Evolutionary conservation across 2,797 vertebrate species (phyloP).

Genomic region (Tokudaia muenninki): DNA sequence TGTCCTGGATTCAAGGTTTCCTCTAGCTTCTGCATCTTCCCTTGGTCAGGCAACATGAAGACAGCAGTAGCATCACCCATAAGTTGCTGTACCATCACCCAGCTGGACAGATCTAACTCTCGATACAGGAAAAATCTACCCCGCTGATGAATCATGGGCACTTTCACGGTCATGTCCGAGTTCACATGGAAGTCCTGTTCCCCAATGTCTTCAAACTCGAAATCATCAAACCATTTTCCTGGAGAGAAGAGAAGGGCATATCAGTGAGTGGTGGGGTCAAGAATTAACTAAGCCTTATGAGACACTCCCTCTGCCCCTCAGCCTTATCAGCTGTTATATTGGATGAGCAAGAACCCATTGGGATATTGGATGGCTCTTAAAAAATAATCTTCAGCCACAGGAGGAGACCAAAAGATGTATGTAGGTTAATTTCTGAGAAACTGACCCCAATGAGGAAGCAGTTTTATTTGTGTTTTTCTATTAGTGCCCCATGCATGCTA

Average conservation of each 20-base stretch:
- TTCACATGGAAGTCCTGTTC: slow-evolving; percentile 91
- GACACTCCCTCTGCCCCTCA: not conserved
- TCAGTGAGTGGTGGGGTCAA: not conserved
- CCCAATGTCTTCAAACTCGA: slow-evolving; percentile 64
- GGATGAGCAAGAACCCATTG: too few relatives aligned
- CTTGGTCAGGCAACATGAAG: slow-evolving; percentile 92
- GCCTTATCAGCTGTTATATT: not conserved
- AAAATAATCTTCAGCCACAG: not conserved
- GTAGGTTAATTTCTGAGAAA: not conserved
- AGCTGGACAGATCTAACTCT: slow-evolving; percentile 85
- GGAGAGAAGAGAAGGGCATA: not conserved
- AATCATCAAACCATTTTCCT: slow-evolving; percentile 86
- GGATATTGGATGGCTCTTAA: not conserved
- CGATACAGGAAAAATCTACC: slow-evolving; percentile 88
- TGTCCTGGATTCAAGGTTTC: slow-evolving; percentile 85
- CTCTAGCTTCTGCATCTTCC: slow-evolving; percentile 91
- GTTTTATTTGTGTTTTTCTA: not conserved
- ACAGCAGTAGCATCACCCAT: slow-evolving; percentile 86
- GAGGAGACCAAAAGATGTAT: too few relatives aligned
- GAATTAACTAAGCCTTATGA: not conserved
- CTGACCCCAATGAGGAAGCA: not conserved
- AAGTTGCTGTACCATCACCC: slow-evolving; percentile 89
- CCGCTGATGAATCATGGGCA: slow-evolving; percentile 93
- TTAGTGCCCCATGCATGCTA: too few relatives aligned
- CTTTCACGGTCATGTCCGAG: slow-evolving; percentile 88